These are phyloP conservation scores for Gouania willdenowi DNA, from an alignment of 2,797 vertebrate species.

Conservation along the genomic window DNA sequence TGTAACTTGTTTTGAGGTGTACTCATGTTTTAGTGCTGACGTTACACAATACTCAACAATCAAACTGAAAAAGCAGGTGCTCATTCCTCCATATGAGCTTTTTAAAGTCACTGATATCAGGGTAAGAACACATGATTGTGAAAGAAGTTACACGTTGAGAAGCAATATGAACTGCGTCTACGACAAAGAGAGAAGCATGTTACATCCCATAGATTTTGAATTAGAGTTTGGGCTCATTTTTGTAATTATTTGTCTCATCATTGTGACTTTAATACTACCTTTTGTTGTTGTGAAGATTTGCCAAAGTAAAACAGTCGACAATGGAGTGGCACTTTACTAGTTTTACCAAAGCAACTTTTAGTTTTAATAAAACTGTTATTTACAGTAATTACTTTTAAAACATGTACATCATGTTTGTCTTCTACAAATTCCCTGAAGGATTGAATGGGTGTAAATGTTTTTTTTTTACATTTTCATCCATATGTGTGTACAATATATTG, in stretches of 20 bases:
- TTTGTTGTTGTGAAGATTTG: conserved; percentile 21
- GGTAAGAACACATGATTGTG: conserved; percentile 4
- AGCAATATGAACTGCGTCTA: conserved; percentile 46
- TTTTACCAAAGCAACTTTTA: no score
- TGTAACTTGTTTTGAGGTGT: conserved; percentile 23
- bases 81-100: conserved; percentile 48
- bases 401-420: no score
- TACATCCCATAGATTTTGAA: conserved; percentile 25
- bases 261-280: conserved; percentile 2
- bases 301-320: not conserved
- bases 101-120: conserved; percentile 22
- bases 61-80: conserved; percentile 17
- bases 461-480: no score
- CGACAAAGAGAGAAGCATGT: conserved; percentile 15
- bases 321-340: not conserved
- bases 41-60: conserved; percentile 30
- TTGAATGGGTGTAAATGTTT: no score
- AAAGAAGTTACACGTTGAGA: conserved; percentile 19
- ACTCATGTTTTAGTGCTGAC: conserved; percentile 42
- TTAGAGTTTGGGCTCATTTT: not conserved
- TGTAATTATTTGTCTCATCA: conserved; percentile 7
- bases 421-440: no score
- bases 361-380: no score
- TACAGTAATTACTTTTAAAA: no score
- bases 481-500: no score